Base-by-base conservation (phyloP, 2,888 invertebrate genomes). In the Ectemnius lituratus region DNA sequence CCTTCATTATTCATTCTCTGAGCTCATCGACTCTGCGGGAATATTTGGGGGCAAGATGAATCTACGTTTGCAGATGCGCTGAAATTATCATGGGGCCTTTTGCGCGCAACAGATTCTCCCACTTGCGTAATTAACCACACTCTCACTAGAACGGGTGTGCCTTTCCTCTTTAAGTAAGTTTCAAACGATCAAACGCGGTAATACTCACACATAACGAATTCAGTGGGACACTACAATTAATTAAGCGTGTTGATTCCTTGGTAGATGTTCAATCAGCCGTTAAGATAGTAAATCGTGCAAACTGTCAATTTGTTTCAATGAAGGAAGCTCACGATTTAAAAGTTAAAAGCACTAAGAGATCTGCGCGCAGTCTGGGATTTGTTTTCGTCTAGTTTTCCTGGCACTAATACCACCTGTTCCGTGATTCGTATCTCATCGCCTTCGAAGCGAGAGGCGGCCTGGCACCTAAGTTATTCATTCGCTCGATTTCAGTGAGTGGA, bases 401-500 rank as follows among this genome's bases (percentile, higher is more conserved):
- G 8, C 23, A 4, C 23, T 60, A 58, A 5, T 8, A 49, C 14
- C 52, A 13, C 46, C 62, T 46, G 14, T 70, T 70, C 61, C 61
- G 20, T 72, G 13, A 52, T 62, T n/a, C 46, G 13, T 27, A 37
- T 64, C 23, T 27, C 52, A 37, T 45, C 52, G 59, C 70, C 3
- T 11, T 47, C 16, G 57, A 16, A 18, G 62, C 58, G 60, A 49
- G 23, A 27, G 20, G 18, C 58, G 46, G 52, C 52, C 52, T 61
- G 71, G 62, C 67, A 47, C 46, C 16, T 74, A 62, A 71, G 57
- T 76, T 72, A 76, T 79, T 80, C 87, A 89, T 86, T 81, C 82
- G 79, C 84, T 85, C 88, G 89, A 90, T 90, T 89, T 90, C 89
- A 86, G 90, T 88, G 87, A 90, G 88, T 87, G 85, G 89, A 90